phyloP scores from a whole-genome alignment of 2,113 vertebrate genomes.

The Oreotrochilus melanogaster region DNA sequence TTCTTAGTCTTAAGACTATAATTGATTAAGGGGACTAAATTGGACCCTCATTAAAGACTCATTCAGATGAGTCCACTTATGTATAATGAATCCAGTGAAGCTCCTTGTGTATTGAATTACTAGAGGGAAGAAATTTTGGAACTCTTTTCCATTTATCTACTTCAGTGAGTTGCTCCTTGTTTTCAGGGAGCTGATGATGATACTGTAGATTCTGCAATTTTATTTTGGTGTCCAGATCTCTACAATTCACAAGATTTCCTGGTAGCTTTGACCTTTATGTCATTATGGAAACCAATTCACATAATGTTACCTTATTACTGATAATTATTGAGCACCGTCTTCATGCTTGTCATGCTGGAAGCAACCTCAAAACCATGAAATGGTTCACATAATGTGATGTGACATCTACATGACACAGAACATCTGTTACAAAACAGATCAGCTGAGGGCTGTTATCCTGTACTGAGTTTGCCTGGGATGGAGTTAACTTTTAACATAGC shows the following conservation, averaged over 20 bases:
- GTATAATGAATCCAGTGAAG: background rate
- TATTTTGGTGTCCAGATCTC: background rate
- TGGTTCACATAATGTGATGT: background rate
- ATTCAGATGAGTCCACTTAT: background rate
- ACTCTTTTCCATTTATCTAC: background rate
- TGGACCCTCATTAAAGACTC: background rate
- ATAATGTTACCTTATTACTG: background rate
- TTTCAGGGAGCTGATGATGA: background rate
- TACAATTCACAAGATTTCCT: background rate
- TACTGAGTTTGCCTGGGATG: background rate
- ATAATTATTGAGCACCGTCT: background rate
- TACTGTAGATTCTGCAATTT: background rate
- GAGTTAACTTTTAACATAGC: background rate
- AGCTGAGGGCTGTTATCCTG: background rate
- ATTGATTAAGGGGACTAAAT: background rate
- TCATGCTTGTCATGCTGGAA: background rate
- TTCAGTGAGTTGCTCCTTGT: background rate
- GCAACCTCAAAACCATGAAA: background rate
- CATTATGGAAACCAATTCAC: background rate
- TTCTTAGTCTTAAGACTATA: background rate
- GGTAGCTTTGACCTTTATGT: background rate
- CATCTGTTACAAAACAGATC: background rate
- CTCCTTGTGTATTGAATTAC: background rate
- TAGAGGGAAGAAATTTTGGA: background rate
- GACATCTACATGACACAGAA: background rate